Conservation (phyloP, 1,140 invertebrate genomes). For the Listronotus oregonensis region DNA sequence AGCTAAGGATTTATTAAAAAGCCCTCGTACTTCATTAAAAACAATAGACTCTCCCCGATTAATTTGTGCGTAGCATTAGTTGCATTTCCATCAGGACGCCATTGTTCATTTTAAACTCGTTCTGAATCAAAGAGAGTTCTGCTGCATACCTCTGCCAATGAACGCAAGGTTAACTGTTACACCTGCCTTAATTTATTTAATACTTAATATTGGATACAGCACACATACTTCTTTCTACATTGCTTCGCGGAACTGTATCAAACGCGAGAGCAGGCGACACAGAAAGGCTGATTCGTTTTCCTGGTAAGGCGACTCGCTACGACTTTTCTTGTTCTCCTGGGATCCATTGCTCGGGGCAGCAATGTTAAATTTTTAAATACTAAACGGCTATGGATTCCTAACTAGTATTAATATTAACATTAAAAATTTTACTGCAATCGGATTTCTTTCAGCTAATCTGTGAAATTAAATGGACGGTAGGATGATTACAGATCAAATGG, state of each 20-base stretch:
- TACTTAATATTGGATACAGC: constrained; percentile 34
- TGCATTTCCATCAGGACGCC: constrained; percentile 1
- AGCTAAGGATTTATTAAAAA: too few relatives aligned
- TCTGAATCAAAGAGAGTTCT: constrained; percentile 11
- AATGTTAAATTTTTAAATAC: background rate
- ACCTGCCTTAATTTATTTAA: constrained; percentile 36
- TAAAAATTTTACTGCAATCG: too few relatives aligned
- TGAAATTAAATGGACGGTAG: too few relatives aligned
- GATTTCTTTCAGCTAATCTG: too few relatives aligned
- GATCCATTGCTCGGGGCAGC: background rate
- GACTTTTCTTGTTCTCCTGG: constrained; percentile 3
- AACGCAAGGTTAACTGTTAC: constrained; percentile 23
- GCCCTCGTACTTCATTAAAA: too few relatives aligned
- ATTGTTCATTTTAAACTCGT: constrained; percentile 17
- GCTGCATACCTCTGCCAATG: constrained; percentile 21
- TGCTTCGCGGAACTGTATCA: constrained; percentile 32
- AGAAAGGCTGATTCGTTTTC: constrained; percentile 17
- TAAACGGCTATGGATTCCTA: background rate
- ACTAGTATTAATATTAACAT: background rate
- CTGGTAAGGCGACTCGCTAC: constrained; percentile 7
- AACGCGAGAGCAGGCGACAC: constrained; percentile 15
- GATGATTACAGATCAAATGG: too few relatives aligned
- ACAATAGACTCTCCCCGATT: background rate
- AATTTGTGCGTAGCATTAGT: constrained; percentile 1
- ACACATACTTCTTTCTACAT: constrained; percentile 28